Evolutionary conservation across 92 coral and sea anemone genomes (phyloP).

Genomic region (Nematostella vectensis): DNA sequence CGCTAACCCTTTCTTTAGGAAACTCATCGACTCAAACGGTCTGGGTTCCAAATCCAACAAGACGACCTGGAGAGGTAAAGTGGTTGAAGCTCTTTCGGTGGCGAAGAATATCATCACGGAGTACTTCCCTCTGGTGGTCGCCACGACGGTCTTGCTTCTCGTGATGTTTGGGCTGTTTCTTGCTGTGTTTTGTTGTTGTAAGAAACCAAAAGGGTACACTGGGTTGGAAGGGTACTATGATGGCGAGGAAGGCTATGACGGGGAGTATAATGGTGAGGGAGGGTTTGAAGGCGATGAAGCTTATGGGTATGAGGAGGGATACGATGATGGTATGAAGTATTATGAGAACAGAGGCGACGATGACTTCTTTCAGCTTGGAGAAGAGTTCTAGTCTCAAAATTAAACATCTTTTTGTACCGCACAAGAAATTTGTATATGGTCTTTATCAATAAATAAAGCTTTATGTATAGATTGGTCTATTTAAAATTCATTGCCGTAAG

Average conservation of each 20-base stretch:
- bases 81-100: neutral
- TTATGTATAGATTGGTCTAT: no score
- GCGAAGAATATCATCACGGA: neutral
- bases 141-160: neutral
- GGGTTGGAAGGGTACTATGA: conserved; percentile 12
- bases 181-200: conserved; percentile 2
- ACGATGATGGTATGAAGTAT: no score
- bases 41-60: neutral
- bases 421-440: no score
- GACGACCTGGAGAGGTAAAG: neutral
- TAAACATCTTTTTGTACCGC: no score
- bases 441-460: no score
- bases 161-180: neutral
- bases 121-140: neutral
- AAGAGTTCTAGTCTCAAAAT: neutral
- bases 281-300: neutral
- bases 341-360: no score
- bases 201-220: neutral
- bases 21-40: neutral
- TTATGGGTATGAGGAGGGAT: neutral
- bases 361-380: neutral
- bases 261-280: neutral
- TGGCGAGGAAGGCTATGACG: conserved; percentile 4
- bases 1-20: conserved; percentile 33
- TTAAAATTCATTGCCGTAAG: no score